A percentile compares a stretch with the other conserved stretches of the same genome.
Conservation (phyloP, 2,113 vertebrate species). For the Epinephelus fuscoguttatus region DNA sequence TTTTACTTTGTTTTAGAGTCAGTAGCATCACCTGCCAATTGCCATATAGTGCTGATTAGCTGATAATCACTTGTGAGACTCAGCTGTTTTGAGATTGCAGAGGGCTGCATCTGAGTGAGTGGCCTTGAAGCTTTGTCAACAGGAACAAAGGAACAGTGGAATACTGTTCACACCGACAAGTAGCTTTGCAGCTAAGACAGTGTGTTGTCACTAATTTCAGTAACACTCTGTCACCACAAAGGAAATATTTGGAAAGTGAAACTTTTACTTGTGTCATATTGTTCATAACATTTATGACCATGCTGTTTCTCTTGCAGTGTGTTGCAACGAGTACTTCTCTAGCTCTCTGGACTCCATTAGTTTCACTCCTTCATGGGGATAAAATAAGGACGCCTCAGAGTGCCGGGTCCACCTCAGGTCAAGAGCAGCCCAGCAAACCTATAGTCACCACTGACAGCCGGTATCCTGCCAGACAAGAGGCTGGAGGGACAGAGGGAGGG, state of each 20-base stretch:
- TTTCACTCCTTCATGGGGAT: conserved; percentile 58
- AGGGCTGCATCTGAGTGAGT: neutral
- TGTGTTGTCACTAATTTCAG: conserved; percentile 12
- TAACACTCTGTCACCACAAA: neutral
- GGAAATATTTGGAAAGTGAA: neutral
- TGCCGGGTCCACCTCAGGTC: conserved; percentile 66
- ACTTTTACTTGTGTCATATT: conserved; percentile 8
- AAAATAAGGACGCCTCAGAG: conserved; percentile 51
- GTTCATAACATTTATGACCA: conserved; percentile 33
- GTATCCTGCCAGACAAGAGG: conserved; percentile 68
- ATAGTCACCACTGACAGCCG: conserved; percentile 67
- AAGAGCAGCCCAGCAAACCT: conserved; percentile 61
- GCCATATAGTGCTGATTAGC: neutral
- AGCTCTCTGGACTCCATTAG: conserved; percentile 57
- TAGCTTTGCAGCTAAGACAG: neutral
- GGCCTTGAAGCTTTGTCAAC: conserved; percentile 9
- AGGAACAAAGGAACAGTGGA: neutral
- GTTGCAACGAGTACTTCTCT: conserved; percentile 13
- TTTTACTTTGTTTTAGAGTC: neutral
- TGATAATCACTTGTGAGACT: neutral
- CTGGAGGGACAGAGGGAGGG: conserved; percentile 13
- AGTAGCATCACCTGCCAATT: neutral
- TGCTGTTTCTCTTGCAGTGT: conserved; percentile 5
- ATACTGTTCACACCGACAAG: neutral
- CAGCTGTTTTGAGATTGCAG: neutral